phyloP scores from a whole-genome alignment of 2,888 invertebrate genomes.

The Aelia acuminata region DNA sequence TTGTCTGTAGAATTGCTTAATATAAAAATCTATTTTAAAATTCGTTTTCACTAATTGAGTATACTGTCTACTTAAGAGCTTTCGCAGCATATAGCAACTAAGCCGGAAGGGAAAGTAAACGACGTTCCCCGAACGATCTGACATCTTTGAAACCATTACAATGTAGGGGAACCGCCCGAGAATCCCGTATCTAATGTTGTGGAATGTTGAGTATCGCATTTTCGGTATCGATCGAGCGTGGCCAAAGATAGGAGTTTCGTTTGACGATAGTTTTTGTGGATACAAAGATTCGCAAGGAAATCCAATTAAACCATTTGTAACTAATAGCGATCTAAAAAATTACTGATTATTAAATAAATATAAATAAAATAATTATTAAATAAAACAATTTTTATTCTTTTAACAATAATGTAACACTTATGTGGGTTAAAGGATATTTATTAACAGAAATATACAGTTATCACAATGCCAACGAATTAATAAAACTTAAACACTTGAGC shows the following conservation, averaged over 20 bases:
- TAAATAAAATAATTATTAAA: too few species aligned
- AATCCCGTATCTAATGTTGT: not conserved
- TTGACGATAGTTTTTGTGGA: not conserved
- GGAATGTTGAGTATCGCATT: not conserved
- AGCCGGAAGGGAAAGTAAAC: conserved; percentile 4
- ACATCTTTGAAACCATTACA: not conserved
- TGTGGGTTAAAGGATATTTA: too few species aligned
- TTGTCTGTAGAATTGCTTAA: too few species aligned
- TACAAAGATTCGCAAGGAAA: not conserved
- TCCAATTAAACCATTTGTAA: not conserved
- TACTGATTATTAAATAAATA: too few species aligned
- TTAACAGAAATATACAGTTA: too few species aligned
- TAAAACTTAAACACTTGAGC: too few species aligned
- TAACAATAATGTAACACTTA: too few species aligned
- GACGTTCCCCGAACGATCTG: not conserved
- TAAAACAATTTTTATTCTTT: too few species aligned
- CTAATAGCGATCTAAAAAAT: not conserved
- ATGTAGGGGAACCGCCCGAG: not conserved
- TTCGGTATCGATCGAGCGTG: not conserved
- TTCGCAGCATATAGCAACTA: not conserved
- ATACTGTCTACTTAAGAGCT: not conserved
- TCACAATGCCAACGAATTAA: too few species aligned
- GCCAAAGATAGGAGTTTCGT: not conserved
- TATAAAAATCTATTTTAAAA: not conserved
- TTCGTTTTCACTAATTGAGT: not conserved